Percentiles rank a stretch among this genome's conserved stretches.
These are phyloP conservation scores for Drosophila athabasca DNA, from an alignment of 1,140 invertebrate genomes.

Conservation along the genomic window DNA sequence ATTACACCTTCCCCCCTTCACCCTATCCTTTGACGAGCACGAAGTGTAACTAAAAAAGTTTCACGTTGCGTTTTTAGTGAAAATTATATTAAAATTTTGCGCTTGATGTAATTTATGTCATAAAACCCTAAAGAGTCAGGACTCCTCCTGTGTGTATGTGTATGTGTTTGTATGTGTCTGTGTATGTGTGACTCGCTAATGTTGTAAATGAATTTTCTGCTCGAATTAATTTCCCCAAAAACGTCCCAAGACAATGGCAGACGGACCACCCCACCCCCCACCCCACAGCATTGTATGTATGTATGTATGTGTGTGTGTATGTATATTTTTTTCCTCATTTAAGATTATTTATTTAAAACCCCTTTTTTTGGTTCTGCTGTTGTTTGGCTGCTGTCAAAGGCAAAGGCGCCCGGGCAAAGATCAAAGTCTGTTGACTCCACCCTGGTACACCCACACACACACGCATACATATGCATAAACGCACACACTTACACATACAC, in stretches of 20 bases:
- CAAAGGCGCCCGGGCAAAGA: conserved; percentile 52
- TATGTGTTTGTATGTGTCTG: conserved; percentile 22
- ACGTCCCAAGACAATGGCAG: conserved; percentile 27
- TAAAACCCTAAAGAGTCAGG: conserved; percentile 53
- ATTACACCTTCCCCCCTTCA: background rate
- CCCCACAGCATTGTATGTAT: conserved; percentile 9
- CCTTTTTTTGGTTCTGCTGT: conserved; percentile 38
- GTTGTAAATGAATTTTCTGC: conserved; percentile 82
- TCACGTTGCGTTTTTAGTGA: conserved; percentile 80
- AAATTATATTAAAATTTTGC: conserved; percentile 84
- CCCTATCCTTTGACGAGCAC: conserved; percentile 41
- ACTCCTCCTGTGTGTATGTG: conserved; percentile 45
- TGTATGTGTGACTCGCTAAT: conserved; percentile 58
- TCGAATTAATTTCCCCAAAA: conserved; percentile 67
- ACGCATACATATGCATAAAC: conserved; percentile 11
- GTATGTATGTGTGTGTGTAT: background rate
- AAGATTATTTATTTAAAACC: conserved; percentile 74
- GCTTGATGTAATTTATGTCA: conserved; percentile 83
- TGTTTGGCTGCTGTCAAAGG: conserved; percentile 46
- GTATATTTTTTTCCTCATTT: conserved; percentile 56
- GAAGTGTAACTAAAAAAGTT: conserved; percentile 75
- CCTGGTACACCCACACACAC: conserved; percentile 42
- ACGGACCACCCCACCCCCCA: background rate
- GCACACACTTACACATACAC: too few species aligned
- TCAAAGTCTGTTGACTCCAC: conserved; percentile 60